Percentiles rank a stretch among this genome's conserved stretches.
These are phyloP conservation scores for Danaus melanippus DNA, from an alignment of 1,140 invertebrate species.

Conservation along the genomic window DNA sequence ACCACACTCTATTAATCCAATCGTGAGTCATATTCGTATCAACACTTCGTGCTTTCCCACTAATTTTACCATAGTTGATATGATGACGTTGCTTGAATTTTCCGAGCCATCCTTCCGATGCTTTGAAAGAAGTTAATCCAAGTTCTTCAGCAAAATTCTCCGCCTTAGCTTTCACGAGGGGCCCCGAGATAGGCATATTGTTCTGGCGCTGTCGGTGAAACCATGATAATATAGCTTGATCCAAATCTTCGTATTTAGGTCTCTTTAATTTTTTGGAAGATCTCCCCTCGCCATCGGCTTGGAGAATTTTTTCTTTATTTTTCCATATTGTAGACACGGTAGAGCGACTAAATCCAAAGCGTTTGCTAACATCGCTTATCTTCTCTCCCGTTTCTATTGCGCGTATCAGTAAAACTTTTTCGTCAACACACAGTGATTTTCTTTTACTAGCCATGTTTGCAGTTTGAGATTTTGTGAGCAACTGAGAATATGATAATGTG, in stretches of 20 bases:
- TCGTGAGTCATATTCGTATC: slow-evolving; percentile 24
- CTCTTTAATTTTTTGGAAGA: slow-evolving; percentile 22
- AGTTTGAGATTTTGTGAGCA: slow-evolving; percentile 9
- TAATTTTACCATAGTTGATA: not conserved
- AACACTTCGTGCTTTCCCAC: slow-evolving; percentile 1
- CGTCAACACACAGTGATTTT: slow-evolving; percentile 27
- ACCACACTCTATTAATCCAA: slow-evolving; percentile 32
- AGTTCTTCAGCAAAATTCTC: slow-evolving; percentile 35
- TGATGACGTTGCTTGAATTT: slow-evolving; percentile 31
- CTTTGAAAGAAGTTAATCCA: slow-evolving; percentile 31
- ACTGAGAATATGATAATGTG: slow-evolving; percentile 9
- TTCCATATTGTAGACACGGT: too few species aligned
- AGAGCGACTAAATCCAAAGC: too few species aligned
- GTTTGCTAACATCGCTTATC: slow-evolving; percentile 22
- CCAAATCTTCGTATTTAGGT: slow-evolving; percentile 35
- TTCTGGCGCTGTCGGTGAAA: slow-evolving; percentile 33
- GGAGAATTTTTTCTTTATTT: slow-evolving; percentile 28
- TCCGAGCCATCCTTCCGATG: slow-evolving; percentile 34
- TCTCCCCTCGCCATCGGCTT: slow-evolving; percentile 19
- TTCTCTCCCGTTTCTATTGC: slow-evolving; percentile 29
- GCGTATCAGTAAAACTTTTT: slow-evolving; percentile 29
- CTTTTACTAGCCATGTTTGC: slow-evolving; percentile 12
- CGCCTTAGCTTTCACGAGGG: slow-evolving; percentile 40
- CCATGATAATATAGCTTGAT: slow-evolving; percentile 37
- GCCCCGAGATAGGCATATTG: slow-evolving; percentile 38